These are phyloP conservation scores for Rhyacophila brunnea DNA, from an alignment of 1,140 invertebrate species.

Conservation along the genomic window DNA sequence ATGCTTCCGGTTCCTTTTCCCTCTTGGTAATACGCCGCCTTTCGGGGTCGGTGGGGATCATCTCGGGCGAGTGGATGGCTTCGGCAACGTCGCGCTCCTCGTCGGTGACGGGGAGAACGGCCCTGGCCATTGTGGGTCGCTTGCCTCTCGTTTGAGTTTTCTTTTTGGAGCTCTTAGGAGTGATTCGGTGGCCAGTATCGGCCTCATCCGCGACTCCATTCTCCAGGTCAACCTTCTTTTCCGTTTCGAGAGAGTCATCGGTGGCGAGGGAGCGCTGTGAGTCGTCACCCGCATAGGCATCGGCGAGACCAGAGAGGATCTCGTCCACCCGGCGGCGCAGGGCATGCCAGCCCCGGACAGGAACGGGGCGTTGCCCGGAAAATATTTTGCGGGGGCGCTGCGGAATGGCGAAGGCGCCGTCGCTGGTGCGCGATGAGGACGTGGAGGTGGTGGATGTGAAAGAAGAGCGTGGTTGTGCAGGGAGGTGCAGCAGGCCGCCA, in stretches of 20 bases:
- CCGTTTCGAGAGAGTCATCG: not conserved
- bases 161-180: slow-evolving; percentile 53
- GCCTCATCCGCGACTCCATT: slow-evolving; percentile 36
- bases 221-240: too few relatives aligned
- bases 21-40: not conserved
- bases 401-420: slow-evolving; percentile 50
- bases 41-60: slow-evolving; percentile 47
- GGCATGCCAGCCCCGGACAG: slow-evolving; percentile 48
- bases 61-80: slow-evolving; percentile 53
- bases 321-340: slow-evolving; percentile 50
- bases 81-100: slow-evolving; percentile 47
- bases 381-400: slow-evolving; percentile 48
- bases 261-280: slow-evolving; percentile 1
- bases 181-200: slow-evolving; percentile 46
- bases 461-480: slow-evolving; percentile 43
- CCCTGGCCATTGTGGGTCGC: slow-evolving; percentile 43
- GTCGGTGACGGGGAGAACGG: slow-evolving; percentile 45
- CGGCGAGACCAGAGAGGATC: slow-evolving; percentile 46
- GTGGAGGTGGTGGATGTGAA: slow-evolving; percentile 46
- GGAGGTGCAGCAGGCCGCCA: slow-evolving; percentile 45
- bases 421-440: slow-evolving; percentile 48
- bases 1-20: not conserved
- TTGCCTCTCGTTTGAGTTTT: slow-evolving; percentile 46
- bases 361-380: slow-evolving; percentile 40
- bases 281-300: slow-evolving; percentile 31